These are phyloP conservation scores for Spinus olivaceus DNA, from an alignment of 2,797 vertebrate genomes.

Conservation along the genomic window DNA sequence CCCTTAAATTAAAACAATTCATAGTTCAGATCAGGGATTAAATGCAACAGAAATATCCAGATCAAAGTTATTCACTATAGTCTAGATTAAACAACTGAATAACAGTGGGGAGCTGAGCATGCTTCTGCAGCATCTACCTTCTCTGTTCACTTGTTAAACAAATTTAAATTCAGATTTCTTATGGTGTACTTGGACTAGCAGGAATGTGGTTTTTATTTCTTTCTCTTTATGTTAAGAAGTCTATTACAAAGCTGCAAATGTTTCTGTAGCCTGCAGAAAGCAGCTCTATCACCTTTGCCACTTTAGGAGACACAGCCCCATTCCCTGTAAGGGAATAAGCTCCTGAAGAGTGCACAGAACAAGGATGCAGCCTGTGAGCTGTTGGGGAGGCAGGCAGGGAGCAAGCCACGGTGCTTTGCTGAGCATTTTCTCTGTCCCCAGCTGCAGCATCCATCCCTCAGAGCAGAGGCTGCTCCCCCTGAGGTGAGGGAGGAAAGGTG, in stretches of 20 bases:
- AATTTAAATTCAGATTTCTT: neutral
- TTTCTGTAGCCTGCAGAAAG: neutral
- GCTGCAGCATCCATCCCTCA: neutral
- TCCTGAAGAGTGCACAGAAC: neutral
- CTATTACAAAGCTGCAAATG: neutral
- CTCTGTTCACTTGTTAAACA: neutral
- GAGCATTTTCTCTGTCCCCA: neutral
- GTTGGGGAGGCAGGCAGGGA: neutral
- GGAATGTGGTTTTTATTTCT: neutral
- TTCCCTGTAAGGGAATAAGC: neutral
- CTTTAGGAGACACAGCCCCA: rapidly evolving
- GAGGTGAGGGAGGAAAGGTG: neutral
- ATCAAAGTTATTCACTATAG: neutral
- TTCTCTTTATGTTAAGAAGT: neutral
- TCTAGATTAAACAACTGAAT: neutral
- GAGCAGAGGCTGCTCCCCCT: neutral
- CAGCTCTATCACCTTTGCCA: neutral
- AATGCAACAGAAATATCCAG: neutral
- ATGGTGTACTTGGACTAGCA: neutral
- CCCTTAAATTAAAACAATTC: neutral
- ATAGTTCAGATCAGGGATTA: neutral
- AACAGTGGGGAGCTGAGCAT: neutral
- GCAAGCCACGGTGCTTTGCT: neutral
- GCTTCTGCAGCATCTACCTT: neutral
- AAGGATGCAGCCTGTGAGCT: neutral